Conservation (phyloP, 1,140 invertebrate genomes). For the Brachionus calyciflorus region DNA sequence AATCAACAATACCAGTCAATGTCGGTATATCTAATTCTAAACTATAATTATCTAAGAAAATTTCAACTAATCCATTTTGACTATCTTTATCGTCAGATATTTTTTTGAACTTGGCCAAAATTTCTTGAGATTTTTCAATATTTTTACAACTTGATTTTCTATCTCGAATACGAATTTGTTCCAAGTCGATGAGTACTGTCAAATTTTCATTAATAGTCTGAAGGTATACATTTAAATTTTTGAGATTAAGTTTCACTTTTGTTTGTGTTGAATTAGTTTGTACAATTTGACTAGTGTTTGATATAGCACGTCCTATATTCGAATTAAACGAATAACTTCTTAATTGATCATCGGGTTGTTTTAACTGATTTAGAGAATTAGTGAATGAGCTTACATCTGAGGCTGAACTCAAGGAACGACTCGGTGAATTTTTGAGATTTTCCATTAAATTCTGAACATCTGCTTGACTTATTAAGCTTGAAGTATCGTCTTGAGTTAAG, state of each 20-base stretch:
- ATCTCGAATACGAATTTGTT: slow-evolving; percentile 16
- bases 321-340: neutral
- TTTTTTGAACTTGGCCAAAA: slow-evolving; percentile 24
- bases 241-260: neutral
- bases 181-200: neutral
- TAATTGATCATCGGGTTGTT: neutral
- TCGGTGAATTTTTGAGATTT: neutral
- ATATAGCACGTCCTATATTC: neutral
- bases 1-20: slow-evolving; percentile 7
- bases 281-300: neutral
- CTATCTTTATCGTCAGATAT: neutral
- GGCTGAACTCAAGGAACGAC: neutral
- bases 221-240: slow-evolving; percentile 2
- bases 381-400: slow-evolving; percentile 6
- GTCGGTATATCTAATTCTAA: slow-evolving; percentile 4
- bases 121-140: neutral
- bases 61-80: neutral
- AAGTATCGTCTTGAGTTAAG: neutral
- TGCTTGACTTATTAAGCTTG: neutral
- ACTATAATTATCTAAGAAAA: neutral
- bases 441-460: neutral
- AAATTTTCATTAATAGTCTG: slow-evolving; percentile 14
- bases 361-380: neutral
- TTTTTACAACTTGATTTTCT: neutral
- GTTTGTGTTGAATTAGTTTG: slow-evolving; percentile 2